A percentile compares a stretch with the other conserved stretches of the same genome.
Conservation (phyloP, 2,113 vertebrate genomes). For the Boleophthalmus pectinirostris region DNA sequence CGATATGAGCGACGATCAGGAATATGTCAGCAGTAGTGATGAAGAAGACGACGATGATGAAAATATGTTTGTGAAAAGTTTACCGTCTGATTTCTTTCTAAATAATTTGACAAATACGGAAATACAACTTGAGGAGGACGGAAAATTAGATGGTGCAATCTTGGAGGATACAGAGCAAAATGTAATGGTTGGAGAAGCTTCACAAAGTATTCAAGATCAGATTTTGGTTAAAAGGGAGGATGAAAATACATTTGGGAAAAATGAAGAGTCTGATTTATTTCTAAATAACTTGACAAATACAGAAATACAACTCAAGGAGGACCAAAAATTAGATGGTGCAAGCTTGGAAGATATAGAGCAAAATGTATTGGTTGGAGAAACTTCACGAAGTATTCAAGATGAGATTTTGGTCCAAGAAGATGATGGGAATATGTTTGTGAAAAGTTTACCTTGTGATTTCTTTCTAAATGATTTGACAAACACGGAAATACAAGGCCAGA, state of each 20-base stretch:
- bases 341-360: not conserved
- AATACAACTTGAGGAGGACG: not conserved
- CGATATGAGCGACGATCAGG: constrained; percentile 11
- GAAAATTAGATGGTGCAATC: not conserved
- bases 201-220: constrained; percentile 21
- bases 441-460: constrained; percentile 67
- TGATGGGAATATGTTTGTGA: constrained; percentile 50
- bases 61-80: constrained; percentile 68
- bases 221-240: not conserved
- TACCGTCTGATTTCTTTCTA: constrained; percentile 58
- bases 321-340: not conserved
- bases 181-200: not conserved
- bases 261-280: constrained; percentile 58
- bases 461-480: constrained; percentile 16
- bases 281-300: constrained; percentile 8
- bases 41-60: constrained; percentile 67
- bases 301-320: not conserved
- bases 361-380: not conserved
- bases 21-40: constrained; percentile 39
- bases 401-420: not conserved
- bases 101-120: not conserved
- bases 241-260: constrained; percentile 58
- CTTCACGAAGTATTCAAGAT: constrained; percentile 13
- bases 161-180: not conserved
- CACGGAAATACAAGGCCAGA: not conserved